Percentiles rank a stretch among this genome's conserved stretches.
These are phyloP conservation scores for Caenorhabditis brenneri DNA, from an alignment of 1,140 invertebrate species.

Conservation along the genomic window DNA sequence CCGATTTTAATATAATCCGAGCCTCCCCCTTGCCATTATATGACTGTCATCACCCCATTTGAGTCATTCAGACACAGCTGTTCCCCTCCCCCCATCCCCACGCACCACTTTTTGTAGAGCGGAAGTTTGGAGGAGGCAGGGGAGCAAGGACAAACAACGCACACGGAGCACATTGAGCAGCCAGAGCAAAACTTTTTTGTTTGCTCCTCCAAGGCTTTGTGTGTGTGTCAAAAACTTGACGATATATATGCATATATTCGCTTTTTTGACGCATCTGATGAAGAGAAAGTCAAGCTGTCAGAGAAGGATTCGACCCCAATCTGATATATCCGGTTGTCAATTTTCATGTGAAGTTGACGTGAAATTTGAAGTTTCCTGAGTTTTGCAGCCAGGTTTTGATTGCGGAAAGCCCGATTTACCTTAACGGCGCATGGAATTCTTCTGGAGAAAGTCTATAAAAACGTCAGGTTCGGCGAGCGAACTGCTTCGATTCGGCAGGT, in stretches of 20 bases:
- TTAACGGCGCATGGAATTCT: too few relatives aligned
- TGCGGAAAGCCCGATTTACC: too few relatives aligned
- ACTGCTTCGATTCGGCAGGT: too few relatives aligned
- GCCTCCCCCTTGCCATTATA: neutral
- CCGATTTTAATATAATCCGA: neutral
- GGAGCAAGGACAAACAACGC: conserved; percentile 5
- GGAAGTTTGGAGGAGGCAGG: neutral
- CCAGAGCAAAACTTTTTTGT: neutral
- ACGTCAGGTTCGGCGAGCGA: too few relatives aligned
- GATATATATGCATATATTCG: neutral
- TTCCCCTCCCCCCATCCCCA: neutral
- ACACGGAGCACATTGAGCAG: too few relatives aligned
- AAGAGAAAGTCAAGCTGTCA: neutral
- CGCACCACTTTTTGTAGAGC: conserved; percentile 8
- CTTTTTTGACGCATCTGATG: neutral
- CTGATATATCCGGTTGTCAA: neutral
- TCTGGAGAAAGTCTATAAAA: too few relatives aligned
- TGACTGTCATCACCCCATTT: neutral
- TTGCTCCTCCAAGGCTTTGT: neutral
- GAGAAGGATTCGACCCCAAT: neutral
- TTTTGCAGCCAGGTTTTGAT: too few relatives aligned
- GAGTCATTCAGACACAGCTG: neutral
- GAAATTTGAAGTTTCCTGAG: too few relatives aligned
- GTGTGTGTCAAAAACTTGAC: conserved; percentile 23
- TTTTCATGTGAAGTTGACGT: too few relatives aligned